Evolutionary conservation across 1,140 invertebrate species (phyloP).

Genomic region (Anoplophora glabripennis): DNA sequence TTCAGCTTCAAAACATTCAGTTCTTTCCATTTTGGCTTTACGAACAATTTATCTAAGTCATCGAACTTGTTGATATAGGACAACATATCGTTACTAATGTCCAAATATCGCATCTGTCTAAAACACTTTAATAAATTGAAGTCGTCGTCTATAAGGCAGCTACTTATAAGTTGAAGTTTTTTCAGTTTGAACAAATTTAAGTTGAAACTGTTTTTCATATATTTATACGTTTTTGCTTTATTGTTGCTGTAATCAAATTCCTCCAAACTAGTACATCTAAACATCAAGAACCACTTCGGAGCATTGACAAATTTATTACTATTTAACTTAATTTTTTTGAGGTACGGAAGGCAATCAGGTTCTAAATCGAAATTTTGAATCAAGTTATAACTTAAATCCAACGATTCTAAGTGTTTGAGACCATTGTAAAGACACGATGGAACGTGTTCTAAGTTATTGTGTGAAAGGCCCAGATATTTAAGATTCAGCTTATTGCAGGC

Average conservation of each 20-base stretch:
- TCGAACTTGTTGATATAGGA: constrained; percentile 9
- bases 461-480: constrained; percentile 9
- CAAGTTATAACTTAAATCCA: constrained; percentile 17
- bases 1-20: constrained; percentile 15
- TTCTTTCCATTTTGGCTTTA: constrained; percentile 8
- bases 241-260: constrained; percentile 17
- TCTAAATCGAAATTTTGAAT: constrained; percentile 13
- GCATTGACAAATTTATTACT: constrained; percentile 9
- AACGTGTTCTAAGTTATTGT: constrained; percentile 13
- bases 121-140: constrained; percentile 14
- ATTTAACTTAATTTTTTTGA: constrained; percentile 11
- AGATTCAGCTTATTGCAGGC: constrained; percentile 8
- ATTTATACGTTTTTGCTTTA: not conserved
- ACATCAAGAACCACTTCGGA: constrained; percentile 14
- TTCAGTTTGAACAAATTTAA: not conserved
- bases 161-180: constrained; percentile 13
- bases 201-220: constrained; percentile 2
- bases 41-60: constrained; percentile 13
- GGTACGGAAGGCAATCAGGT: constrained; percentile 5
- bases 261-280: constrained; percentile 8
- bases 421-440: constrained; percentile 14
- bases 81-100: constrained; percentile 12
- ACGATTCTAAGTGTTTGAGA: constrained; percentile 6
- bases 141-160: constrained; percentile 5
- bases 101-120: constrained; percentile 8